Base-by-base conservation (phyloP, 2,113 vertebrate species). In the Etheostoma cragini region DNA sequence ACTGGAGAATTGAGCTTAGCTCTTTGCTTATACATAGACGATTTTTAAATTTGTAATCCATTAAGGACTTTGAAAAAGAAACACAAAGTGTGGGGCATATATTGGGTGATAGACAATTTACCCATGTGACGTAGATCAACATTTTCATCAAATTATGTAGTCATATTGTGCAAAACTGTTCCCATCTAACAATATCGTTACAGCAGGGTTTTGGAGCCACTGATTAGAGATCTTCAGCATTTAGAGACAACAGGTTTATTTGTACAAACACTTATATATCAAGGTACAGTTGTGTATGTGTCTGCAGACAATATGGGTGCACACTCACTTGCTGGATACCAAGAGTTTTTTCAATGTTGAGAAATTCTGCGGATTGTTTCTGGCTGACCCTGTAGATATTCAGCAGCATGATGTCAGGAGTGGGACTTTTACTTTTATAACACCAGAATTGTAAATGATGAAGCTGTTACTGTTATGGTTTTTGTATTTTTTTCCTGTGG, bases 171-270 rank as follows among this genome's bases (percentile, higher is more conserved):
- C 11, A 84, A 80, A 42, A 78, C 46, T 60, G 15, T 14, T 8
- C 22, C 72, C 62, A 24, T 72, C 6, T 79, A 75, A 47, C 45
- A 38, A 19, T 88, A 72, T 81, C 78, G 71, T 2, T 82, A 79
- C 49, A 56, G 65, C 13, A 21, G 5, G 4, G 30, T 85, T 85
- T 16, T 88, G 8, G 60, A 85, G 21, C 79, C 82, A 60, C 57
- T 79, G 8, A 13, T 82, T 3, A 71, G 21, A 60, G 74, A 88
- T 45, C 45, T 84, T 30, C 50, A 76, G 30, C 8, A 22, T 13
- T 78, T 84, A 24, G 73, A 84, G 78, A 74, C 42, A 61, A 52
- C 19, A 33, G 56, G 47, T 52, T 8, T 52, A 50, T 50, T 52
- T 21, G 50, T 52, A 21, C 19, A 52, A n/a, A 52, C 17, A n/a